Conservation (phyloP, 2,113 vertebrate genomes). For the Paradoxurus hermaphroditus region DNA sequence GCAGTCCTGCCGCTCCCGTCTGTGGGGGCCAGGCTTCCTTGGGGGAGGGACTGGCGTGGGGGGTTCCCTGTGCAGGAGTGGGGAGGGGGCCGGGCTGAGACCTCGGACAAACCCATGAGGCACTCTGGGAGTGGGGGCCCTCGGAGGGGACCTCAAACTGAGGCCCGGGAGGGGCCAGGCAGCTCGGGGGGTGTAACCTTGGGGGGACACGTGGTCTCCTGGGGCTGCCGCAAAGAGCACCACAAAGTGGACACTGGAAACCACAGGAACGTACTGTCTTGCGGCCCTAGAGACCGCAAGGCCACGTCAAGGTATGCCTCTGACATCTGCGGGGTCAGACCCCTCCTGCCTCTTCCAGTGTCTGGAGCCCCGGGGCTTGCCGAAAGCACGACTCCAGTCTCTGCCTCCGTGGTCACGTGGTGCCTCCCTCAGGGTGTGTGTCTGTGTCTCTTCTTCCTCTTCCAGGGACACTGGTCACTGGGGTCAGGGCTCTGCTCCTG, state of each 20-base stretch:
- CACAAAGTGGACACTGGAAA: too few relatives aligned
- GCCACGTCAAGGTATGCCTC: background rate
- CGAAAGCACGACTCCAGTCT: background rate
- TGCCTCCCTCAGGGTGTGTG: background rate
- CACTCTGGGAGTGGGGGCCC: background rate
- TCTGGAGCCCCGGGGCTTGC: fast-evolving
- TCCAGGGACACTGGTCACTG: background rate
- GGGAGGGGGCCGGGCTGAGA: too few relatives aligned
- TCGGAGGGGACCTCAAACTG: fast-evolving
- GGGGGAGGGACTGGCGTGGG: too few relatives aligned
- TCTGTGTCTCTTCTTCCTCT: background rate
- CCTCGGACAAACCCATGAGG: fast-evolving
- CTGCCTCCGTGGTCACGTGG: background rate
- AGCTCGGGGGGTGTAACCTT: fast-evolving
- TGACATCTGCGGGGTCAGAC: too few relatives aligned
- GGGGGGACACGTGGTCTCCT: fast-evolving
- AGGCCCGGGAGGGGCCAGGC: background rate
- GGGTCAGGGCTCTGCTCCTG: background rate
- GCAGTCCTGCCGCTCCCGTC: fast-evolving
- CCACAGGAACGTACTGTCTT: background rate
- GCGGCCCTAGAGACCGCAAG: background rate
- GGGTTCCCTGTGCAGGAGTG: background rate
- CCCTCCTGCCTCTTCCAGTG: fast-evolving
- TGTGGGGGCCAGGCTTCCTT: background rate
- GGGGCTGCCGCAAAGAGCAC: background rate